phyloP scores from a whole-genome alignment of 1,140 invertebrate species.

The Drosophila punjabiensis region DNA sequence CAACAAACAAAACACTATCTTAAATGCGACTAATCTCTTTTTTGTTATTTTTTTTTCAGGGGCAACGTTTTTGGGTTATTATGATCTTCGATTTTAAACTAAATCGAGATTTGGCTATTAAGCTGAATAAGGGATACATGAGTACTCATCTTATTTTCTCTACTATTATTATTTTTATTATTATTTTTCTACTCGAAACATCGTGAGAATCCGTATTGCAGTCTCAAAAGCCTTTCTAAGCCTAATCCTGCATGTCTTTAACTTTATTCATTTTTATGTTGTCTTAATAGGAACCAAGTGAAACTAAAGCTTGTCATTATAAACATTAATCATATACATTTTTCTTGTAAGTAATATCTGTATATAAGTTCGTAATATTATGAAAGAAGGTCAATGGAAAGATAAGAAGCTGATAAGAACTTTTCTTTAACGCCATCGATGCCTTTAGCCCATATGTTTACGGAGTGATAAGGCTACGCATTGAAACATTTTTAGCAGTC shows the following conservation, averaged over 20 bases:
- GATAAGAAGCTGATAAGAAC: conserved; percentile 7
- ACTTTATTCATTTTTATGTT: too few relatives aligned
- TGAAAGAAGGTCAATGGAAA: neutral
- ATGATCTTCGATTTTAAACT: neutral
- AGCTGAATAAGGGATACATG: neutral
- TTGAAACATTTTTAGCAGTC: neutral
- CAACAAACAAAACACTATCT: conserved; percentile 3
- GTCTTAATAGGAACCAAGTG: neutral
- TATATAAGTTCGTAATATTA: neutral
- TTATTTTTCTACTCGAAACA: too few relatives aligned
- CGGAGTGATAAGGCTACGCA: neutral
- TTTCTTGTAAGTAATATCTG: neutral
- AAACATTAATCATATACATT: neutral
- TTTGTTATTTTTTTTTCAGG: neutral
- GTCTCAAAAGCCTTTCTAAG: too few relatives aligned
- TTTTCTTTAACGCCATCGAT: neutral
- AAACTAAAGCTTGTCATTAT: neutral
- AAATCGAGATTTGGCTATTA: neutral
- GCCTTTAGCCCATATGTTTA: neutral
- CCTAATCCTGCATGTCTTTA: neutral
- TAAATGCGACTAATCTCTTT: neutral
- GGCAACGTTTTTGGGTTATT: neutral
- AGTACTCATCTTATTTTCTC: too few relatives aligned
- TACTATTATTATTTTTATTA: too few relatives aligned
- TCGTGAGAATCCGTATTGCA: too few relatives aligned